A percentile compares a stretch with the other conserved stretches of the same genome.
Evolutionary conservation across 1,140 invertebrate genomes (phyloP).

Genomic region (Meloidogyne floridensis): DNA sequence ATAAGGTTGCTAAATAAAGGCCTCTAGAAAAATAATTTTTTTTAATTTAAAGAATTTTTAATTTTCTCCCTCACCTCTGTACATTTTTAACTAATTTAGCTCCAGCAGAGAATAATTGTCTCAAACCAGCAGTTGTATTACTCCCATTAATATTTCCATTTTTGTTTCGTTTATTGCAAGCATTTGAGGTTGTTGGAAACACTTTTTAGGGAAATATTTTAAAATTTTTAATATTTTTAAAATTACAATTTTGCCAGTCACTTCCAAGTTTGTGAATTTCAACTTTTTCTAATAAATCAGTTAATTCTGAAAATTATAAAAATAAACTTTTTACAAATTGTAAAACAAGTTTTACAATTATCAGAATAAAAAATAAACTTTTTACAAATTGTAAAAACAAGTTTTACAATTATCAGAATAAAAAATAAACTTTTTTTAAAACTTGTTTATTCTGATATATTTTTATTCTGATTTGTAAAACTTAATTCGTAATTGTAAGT

Average conservation of each 20-base stretch:
- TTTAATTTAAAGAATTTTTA: background rate
- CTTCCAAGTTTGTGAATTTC: constrained; percentile 73
- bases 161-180: background rate
- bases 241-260: constrained; percentile 67
- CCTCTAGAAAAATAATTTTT: constrained; percentile 72
- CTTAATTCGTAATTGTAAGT: too few relatives aligned
- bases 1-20: constrained; percentile 84
- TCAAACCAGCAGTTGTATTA: constrained; percentile 74
- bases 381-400: too few relatives aligned
- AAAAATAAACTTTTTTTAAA: too few relatives aligned
- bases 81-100: constrained; percentile 93
- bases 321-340: too few relatives aligned
- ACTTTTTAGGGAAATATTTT: background rate
- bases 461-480: too few relatives aligned
- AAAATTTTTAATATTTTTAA: background rate
- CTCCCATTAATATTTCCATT: constrained; percentile 18
- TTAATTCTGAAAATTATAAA: constrained; percentile 66
- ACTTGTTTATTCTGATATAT: too few relatives aligned
- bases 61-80: constrained; percentile 52
- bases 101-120: constrained; percentile 87
- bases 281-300: constrained; percentile 82
- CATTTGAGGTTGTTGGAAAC: background rate
- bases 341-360: too few relatives aligned
- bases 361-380: too few relatives aligned
- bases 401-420: too few relatives aligned